phyloP scores from a whole-genome alignment of 2,797 vertebrate species.

The Eulemur rubriventer region DNA sequence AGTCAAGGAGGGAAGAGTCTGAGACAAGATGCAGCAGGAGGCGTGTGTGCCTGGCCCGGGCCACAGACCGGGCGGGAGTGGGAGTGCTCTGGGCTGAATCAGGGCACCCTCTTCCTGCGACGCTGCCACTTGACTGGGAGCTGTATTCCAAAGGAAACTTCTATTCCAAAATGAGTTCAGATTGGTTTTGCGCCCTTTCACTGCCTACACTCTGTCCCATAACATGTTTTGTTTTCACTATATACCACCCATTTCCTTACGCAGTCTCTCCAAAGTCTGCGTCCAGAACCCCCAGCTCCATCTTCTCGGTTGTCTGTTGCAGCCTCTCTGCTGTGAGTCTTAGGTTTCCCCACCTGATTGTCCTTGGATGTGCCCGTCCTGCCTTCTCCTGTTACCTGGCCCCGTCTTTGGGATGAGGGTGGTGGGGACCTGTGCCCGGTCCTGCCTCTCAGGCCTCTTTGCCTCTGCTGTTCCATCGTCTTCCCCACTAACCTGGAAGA shows the following conservation, averaged over 20 bases:
- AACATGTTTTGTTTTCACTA: neutral
- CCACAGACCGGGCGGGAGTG: neutral
- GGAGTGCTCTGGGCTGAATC: neutral
- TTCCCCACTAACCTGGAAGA: neutral
- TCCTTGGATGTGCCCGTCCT: neutral
- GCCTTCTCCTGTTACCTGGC: neutral
- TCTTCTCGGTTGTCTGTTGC: neutral
- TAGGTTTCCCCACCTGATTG: neutral
- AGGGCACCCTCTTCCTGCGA: neutral
- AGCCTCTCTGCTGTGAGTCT: neutral
- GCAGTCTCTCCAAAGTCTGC: neutral
- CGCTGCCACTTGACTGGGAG: neutral
- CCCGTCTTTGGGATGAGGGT: neutral
- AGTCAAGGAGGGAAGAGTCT: neutral
- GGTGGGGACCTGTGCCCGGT: accelerated
- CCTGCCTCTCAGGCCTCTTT: neutral
- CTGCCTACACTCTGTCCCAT: too few relatives aligned
- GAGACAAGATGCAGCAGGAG: neutral
- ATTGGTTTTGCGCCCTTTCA: neutral
- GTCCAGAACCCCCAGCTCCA: neutral
- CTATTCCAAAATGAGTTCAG: neutral
- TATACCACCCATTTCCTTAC: neutral
- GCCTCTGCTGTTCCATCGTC: neutral
- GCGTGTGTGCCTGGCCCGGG: too few relatives aligned
- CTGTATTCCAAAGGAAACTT: neutral